Conservation (phyloP, 2,113 vertebrate genomes). For the Corvus hawaiiensis region DNA sequence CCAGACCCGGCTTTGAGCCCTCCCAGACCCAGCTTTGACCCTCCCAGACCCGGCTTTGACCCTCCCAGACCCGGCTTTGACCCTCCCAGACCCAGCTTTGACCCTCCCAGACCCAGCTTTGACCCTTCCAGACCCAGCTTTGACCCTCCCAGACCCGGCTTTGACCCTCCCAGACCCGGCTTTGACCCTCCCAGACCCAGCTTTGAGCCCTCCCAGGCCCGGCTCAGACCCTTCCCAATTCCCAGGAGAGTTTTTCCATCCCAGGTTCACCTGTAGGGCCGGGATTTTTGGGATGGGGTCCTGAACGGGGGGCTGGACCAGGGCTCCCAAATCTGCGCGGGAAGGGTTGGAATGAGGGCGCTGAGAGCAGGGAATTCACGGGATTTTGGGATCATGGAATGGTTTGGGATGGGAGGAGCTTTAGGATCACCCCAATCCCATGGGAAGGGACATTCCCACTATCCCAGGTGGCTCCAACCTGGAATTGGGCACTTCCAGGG, state of each 20-base stretch:
- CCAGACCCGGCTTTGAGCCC: too few relatives aligned
- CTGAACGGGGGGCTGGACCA: rapidly evolving
- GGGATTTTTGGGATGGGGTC: neutral
- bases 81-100: too few relatives aligned
- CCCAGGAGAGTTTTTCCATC: rapidly evolving
- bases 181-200: neutral
- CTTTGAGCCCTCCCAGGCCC: too few relatives aligned
- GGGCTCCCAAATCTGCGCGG: neutral
- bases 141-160: too few relatives aligned
- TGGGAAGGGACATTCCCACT: neutral
- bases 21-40: too few relatives aligned
- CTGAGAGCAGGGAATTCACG: rapidly evolving
- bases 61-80: too few relatives aligned
- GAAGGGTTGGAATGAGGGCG: neutral
- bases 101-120: too few relatives aligned
- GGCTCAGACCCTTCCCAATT: neutral
- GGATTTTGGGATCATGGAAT: neutral
- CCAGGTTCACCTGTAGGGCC: neutral
- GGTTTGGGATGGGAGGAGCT: too few relatives aligned
- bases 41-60: too few relatives aligned
- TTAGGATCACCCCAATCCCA: neutral
- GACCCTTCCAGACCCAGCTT: too few relatives aligned
- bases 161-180: neutral
- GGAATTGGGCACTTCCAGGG: neutral
- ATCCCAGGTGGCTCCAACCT: too few relatives aligned